Evolutionary conservation across 2,888 invertebrate genomes (phyloP), one percentile per base, ranked within the genome.

Genomic region (Myathropa florea): DNA sequence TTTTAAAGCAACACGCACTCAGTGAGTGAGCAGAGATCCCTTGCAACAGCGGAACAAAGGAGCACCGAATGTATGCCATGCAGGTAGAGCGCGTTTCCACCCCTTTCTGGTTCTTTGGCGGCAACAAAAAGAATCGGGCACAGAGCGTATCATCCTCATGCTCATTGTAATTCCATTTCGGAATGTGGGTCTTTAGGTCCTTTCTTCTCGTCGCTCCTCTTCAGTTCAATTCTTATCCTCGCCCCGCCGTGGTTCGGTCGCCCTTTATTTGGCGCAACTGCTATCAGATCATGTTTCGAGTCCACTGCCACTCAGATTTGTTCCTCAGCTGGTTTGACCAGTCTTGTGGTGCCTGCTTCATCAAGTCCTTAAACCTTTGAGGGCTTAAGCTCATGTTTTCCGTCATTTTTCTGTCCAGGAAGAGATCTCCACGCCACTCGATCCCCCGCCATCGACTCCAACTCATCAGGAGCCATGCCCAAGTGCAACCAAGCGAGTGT

Each of bases 181-280:
- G 85, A 85, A 86, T 83, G 77, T 83, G 82, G 85, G 85, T 86
- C 85, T 86, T 82, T 83, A 78, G 85, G 85, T 77, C 78, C 61
- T 83, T 72, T 63, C 60, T 70, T 80, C 28, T 68, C 36, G n/a
- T n/a, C n/a, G n/a, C n/a, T n/a, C n/a, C n/a, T n/a, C 18, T 78
- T 28, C 10, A 28, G 2, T n/a, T 26, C 64, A 18, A 53, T 70
- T 73, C 65, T 83, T 81, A 72, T 81, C 46, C 84, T 65, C 63
- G 75, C 23, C 64, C 75, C 75, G n/a, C n/a, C n/a, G 75, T 76
- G 64, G 75, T 65, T 71, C 83, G 23, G 73, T 67, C 63, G 79
- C 76, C 81, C 53, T 85, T 85, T 85, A 76, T 84, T 84, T 39
- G 53, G 77, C n/a, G n/a, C n/a, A n/a, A n/a, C n/a, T n/a, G n/a